phyloP scores from a whole-genome alignment of 2,888 invertebrate genomes.

The Leptinotarsa haldemani region DNA sequence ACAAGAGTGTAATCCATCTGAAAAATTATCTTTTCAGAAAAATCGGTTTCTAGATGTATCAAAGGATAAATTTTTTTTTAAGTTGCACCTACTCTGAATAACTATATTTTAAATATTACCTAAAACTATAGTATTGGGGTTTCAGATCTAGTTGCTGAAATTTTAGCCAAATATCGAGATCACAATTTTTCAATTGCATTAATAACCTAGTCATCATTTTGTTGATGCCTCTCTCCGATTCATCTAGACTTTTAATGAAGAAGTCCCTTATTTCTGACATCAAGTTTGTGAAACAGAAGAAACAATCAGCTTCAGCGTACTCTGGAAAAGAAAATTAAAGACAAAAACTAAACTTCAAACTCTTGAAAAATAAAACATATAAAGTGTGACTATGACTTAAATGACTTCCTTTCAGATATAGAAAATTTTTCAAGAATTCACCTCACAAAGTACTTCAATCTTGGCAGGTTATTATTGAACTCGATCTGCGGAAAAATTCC shows the following conservation, averaged over 20 bases:
- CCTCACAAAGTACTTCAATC: too few relatives aligned
- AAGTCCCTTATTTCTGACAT: slow-evolving; percentile 98
- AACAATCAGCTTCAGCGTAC: slow-evolving; percentile 96
- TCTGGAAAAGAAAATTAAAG: slow-evolving; percentile 68
- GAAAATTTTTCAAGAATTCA: too few relatives aligned
- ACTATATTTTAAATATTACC: slow-evolving; percentile 66
- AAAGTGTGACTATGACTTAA: too few relatives aligned
- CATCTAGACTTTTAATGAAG: slow-evolving; percentile 95
- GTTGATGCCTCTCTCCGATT: slow-evolving; percentile 91
- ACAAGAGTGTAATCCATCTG: slow-evolving; percentile 93
- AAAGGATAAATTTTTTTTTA: neutral
- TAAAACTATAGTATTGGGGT: slow-evolving; percentile 96
- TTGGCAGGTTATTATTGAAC: too few relatives aligned
- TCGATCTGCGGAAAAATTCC: too few relatives aligned
- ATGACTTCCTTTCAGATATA: too few relatives aligned
- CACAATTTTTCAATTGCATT: slow-evolving; percentile 80
- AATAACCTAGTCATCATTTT: slow-evolving; percentile 89
- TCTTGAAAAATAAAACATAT: too few relatives aligned
- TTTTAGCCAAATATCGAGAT: slow-evolving; percentile 80
- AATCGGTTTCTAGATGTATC: neutral
- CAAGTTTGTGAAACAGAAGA: slow-evolving; percentile 97
- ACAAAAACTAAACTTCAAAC: too few relatives aligned
- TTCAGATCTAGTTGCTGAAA: slow-evolving; percentile 87
- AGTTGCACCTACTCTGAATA: slow-evolving; percentile 4
- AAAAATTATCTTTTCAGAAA: slow-evolving; percentile 52